Evolutionary conservation across 1,140 invertebrate genomes (phyloP).

Genomic region (Polyergus mexicanus): DNA sequence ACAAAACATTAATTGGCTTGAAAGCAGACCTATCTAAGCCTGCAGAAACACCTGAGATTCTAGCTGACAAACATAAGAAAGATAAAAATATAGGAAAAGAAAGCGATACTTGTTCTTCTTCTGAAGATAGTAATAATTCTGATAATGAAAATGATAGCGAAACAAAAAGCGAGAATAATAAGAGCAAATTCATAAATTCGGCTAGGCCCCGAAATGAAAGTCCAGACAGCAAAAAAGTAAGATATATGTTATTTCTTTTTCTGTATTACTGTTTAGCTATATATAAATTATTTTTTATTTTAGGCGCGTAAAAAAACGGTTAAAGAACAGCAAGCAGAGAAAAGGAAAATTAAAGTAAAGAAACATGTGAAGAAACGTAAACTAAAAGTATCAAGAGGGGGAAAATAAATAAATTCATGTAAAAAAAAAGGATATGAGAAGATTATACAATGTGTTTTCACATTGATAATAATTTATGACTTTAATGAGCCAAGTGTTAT

Average conservation of each 20-base stretch:
- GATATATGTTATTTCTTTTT: slow-evolving; percentile 35
- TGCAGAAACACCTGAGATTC: slow-evolving; percentile 85
- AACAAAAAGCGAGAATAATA: slow-evolving; percentile 83
- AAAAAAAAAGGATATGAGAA: background rate
- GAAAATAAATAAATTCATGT: slow-evolving; percentile 63
- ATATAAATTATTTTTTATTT: slow-evolving; percentile 54
- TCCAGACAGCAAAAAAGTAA: slow-evolving; percentile 93
- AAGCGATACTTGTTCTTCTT: slow-evolving; percentile 74
- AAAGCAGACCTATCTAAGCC: slow-evolving; percentile 93
- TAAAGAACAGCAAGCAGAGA: slow-evolving; percentile 96
- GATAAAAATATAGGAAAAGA: slow-evolving; percentile 86
- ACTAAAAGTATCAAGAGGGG: slow-evolving; percentile 88
- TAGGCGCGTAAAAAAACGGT: slow-evolving; percentile 93
- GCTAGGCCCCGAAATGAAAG: slow-evolving; percentile 95
- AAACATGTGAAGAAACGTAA: slow-evolving; percentile 98
- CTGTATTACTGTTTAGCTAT: background rate
- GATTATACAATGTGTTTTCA: background rate
- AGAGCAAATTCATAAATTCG: slow-evolving; percentile 89
- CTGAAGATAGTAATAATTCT: slow-evolving; percentile 69
- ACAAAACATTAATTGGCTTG: slow-evolving; percentile 94
- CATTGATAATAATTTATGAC: background rate
- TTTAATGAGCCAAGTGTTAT: background rate
- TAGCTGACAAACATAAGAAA: slow-evolving; percentile 62
- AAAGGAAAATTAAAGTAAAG: slow-evolving; percentile 96
- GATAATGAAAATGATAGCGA: slow-evolving; percentile 80